A percentile compares a stretch with the other conserved stretches of the same genome.
These are phyloP conservation scores for Xanthia icteritia DNA, from an alignment of 2,888 invertebrate genomes.

Conservation along the genomic window DNA sequence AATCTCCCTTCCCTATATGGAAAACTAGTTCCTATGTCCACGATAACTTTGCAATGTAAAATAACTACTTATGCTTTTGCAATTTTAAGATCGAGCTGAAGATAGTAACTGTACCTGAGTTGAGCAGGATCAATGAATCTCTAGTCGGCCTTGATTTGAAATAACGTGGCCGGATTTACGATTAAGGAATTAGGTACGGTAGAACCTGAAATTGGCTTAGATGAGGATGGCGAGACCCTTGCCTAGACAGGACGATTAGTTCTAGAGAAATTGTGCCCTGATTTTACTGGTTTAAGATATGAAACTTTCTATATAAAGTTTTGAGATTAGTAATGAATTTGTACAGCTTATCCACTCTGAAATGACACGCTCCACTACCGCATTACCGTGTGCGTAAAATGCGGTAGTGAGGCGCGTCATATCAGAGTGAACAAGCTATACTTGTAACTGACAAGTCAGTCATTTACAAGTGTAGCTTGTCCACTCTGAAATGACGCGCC, in stretches of 20 bases:
- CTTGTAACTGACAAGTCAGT: no score
- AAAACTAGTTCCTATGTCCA: constrained; percentile 50
- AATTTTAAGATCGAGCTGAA: constrained; percentile 56
- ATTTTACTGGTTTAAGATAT: constrained; percentile 21
- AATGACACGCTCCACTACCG: no score
- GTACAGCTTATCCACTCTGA: no score
- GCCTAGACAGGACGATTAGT: constrained; percentile 30
- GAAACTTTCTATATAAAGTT: constrained; percentile 21
- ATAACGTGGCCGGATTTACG: constrained; percentile 35
- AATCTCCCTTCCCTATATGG: constrained; percentile 53
- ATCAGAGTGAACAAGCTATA: no score
- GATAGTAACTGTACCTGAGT: constrained; percentile 52
- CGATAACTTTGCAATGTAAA: constrained; percentile 61
- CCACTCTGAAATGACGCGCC: no score
- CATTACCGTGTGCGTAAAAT: no score
- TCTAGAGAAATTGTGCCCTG: constrained; percentile 23
- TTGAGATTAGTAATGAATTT: no score
- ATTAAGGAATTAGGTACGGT: constrained; percentile 38
- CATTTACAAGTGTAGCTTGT: no score
- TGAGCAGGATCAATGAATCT: constrained; percentile 58
- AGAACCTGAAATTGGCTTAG: constrained; percentile 32
- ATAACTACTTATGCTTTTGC: constrained; percentile 54
- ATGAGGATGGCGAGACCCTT: constrained; percentile 16
- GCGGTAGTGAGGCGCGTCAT: no score
- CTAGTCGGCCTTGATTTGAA: constrained; percentile 46